Conservation (phyloP, 2,888 invertebrate species). For the Macrosiphum euphorbiae region DNA sequence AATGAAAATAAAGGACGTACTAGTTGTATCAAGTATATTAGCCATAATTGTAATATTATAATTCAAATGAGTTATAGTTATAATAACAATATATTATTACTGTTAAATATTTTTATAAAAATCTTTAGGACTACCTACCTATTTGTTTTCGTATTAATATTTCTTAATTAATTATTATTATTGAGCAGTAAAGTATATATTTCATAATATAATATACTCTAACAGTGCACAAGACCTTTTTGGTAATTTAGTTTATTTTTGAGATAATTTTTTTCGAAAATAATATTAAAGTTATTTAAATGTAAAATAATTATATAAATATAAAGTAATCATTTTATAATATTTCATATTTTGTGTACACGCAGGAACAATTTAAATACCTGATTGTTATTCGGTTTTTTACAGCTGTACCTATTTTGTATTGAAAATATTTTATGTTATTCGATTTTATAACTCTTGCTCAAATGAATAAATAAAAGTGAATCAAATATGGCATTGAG, state of each 20-base stretch:
- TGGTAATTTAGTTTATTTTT: no score
- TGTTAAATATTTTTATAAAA: not conserved
- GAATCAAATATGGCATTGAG: not conserved
- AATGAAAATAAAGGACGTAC: not conserved
- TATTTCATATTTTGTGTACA: not conserved
- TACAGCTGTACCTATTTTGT: not conserved
- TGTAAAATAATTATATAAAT: not conserved
- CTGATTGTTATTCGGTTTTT: not conserved
- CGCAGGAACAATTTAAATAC: accelerated
- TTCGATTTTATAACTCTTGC: not conserved
- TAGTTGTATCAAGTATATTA: not conserved
- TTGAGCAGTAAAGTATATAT: not conserved
- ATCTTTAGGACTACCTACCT: no score
- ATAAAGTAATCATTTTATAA: not conserved
- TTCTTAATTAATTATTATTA: no score
- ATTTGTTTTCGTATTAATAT: not conserved
- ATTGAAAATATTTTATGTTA: not conserved
- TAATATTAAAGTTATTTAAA: not conserved
- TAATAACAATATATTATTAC: not conserved
- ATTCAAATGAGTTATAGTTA: not conserved
- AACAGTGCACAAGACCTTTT: not conserved
- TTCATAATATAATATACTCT: not conserved
- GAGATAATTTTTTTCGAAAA: not conserved
- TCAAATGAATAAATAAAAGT: not conserved
- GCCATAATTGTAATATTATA: not conserved